These are phyloP conservation scores for Atrichornis clamosus DNA, from an alignment of 2,113 vertebrate genomes.

Conservation along the genomic window DNA sequence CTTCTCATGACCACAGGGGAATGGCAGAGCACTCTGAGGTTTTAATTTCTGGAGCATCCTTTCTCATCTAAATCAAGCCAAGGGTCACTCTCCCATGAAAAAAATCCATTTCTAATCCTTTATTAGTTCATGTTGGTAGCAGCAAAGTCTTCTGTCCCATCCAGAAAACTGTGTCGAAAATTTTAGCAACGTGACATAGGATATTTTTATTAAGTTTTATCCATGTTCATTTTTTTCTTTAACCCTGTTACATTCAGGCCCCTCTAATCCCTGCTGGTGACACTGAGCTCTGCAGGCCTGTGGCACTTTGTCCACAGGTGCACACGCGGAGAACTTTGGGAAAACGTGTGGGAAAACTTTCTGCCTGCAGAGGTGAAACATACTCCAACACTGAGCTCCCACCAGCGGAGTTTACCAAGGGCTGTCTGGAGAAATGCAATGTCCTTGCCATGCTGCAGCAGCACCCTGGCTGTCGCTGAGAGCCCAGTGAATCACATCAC, in stretches of 20 bases:
- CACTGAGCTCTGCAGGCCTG: not conserved
- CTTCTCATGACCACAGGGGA: not conserved
- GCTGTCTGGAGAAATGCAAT: not conserved
- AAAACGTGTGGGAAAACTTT: accelerated
- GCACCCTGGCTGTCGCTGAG: not conserved
- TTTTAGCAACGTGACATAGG: not conserved
- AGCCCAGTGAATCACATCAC: not conserved
- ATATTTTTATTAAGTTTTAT: not conserved
- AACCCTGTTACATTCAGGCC: not conserved
- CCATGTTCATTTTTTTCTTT: not conserved
- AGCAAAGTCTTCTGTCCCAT: not conserved
- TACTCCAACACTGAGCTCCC: not conserved
- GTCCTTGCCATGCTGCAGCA: accelerated
- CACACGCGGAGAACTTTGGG: not conserved
- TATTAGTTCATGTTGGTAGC: not conserved
- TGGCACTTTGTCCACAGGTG: accelerated
- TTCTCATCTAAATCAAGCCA: not conserved
- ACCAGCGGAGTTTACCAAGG: not conserved
- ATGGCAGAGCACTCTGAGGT: not conserved
- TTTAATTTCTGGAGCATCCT: not conserved
- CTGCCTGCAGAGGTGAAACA: not conserved
- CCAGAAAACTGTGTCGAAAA: not conserved
- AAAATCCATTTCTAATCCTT: not conserved
- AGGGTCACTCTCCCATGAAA: not conserved
- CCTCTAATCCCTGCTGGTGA: not conserved